Base-by-base conservation (phyloP, 2,113 vertebrate genomes). In the Cynoglossus semilaevis region DNA sequence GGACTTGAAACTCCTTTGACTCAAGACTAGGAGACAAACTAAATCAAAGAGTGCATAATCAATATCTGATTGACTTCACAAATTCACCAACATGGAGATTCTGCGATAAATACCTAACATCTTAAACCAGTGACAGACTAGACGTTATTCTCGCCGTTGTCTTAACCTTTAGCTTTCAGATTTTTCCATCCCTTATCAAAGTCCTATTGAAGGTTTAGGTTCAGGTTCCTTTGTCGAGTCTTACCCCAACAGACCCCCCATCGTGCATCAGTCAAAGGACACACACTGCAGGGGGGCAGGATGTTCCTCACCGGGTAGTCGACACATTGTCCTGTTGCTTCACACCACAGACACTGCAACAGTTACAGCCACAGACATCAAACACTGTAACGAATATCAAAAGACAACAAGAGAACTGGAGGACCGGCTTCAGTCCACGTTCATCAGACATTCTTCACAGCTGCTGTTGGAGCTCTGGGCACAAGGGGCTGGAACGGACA, bases 171-270 rank as follows among this genome's bases (percentile, higher is more conserved):
- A 29, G 22, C 6, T 29, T 2, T 4, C 22, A n/a, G 22, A 29
- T 6, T 29, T 29, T 29, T n/a, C n/a, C n/a, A n/a, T n/a, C n/a
- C n/a, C 22, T 29, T 29, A 29, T 29, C 22, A 29, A 29, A 4
- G 2, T 6, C 22, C 22, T 6, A 29, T 29, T 29, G 3, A 29
- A 29, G 22, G 22, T 29, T 29, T 29, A 29, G 3, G 2, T 6
- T 6, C 22, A 29, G 22, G 22, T 29, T 29, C 6, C 22, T 29
- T 15, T 15, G 47, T 34, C 10, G 41, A 53, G 34, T 81, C 94
- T 93, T 80, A 99, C 96, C 91, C 95, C 94, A 97, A 79, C 96
- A 98, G 2, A 95, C 79, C 7, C 96, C 95, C 96, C 96, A 99
- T 58, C 94, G 90, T 0, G 95, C 95, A 1, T 93, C 88, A 47